Conservation (phyloP, 1,140 invertebrate genomes). For the Xylocopa sonorina region DNA sequence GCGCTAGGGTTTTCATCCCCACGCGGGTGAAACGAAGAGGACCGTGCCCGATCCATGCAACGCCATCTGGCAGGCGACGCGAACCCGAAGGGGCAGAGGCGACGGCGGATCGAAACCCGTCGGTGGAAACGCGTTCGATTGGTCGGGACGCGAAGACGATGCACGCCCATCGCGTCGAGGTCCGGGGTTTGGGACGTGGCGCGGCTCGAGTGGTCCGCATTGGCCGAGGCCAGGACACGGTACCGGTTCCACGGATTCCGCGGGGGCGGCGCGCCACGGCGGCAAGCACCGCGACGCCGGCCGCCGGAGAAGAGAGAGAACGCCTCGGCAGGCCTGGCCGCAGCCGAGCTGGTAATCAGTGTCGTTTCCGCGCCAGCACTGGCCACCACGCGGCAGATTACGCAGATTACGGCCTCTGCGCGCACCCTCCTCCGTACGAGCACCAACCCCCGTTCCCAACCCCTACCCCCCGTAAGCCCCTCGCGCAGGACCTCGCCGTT, state of each 20-base stretch:
- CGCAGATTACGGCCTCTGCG: slow-evolving; percentile 58
- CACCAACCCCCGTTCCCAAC: too few relatives aligned
- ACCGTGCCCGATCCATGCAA: slow-evolving; percentile 9
- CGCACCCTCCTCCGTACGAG: not conserved
- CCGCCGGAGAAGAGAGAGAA: slow-evolving; percentile 51
- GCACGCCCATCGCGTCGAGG: too few relatives aligned
- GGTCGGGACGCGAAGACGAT: too few relatives aligned
- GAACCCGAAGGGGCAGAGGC: not conserved
- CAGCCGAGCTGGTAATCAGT: slow-evolving; percentile 79
- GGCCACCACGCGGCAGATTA: slow-evolving; percentile 76
- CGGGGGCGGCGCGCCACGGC: slow-evolving; percentile 73
- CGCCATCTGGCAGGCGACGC: slow-evolving; percentile 53
- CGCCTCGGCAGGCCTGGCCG: slow-evolving; percentile 63
- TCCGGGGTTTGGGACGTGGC: slow-evolving; percentile 29
- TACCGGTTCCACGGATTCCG: slow-evolving; percentile 72
- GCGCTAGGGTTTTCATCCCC: slow-evolving; percentile 32
- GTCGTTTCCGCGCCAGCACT: slow-evolving; percentile 80
- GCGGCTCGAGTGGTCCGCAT: slow-evolving; percentile 58
- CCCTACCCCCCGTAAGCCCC: too few relatives aligned
- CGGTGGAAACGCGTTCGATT: slow-evolving; percentile 47
- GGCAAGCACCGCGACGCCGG: slow-evolving; percentile 58
- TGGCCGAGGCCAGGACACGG: slow-evolving; percentile 66
- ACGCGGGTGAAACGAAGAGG: not conserved
- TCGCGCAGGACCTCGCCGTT: too few relatives aligned
- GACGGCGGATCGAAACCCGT: slow-evolving; percentile 15